These are phyloP conservation scores for Drosophila quasianomalipes DNA, from an alignment of 2,888 invertebrate genomes.

Conservation along the genomic window DNA sequence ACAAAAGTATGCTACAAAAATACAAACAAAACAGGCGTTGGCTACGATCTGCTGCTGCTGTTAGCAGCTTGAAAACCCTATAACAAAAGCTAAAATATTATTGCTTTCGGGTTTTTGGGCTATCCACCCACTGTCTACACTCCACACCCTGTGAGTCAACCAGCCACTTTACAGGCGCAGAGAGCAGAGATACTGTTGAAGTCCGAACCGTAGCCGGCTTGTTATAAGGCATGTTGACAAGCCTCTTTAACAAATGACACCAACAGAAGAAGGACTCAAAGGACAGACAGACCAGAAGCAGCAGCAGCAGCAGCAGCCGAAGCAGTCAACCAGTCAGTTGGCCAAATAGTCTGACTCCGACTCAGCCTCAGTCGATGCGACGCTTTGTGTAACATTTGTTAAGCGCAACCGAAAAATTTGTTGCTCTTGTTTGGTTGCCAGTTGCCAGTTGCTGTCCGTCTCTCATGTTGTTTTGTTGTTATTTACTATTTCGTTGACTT, in stretches of 20 bases:
- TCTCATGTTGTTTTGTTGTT: conserved; percentile 62
- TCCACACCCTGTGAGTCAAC: conserved; percentile 14
- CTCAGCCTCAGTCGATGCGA: conserved; percentile 37
- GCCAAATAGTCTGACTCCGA: conserved; percentile 68
- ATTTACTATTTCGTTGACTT: conserved; percentile 71
- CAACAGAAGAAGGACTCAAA: conserved; percentile 71
- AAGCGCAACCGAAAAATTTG: conserved; percentile 73
- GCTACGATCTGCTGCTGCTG: conserved; percentile 50
- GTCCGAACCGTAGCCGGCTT: conserved; percentile 74
- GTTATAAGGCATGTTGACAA: conserved; percentile 84
- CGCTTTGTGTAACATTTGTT: conserved; percentile 76
- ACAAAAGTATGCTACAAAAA: conserved; percentile 78
- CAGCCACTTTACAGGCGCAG: conserved; percentile 59
- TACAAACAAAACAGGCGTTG: conserved; percentile 69
- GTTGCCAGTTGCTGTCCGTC: conserved; percentile 56
- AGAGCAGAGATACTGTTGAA: conserved; percentile 36
- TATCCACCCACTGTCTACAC: conserved; percentile 4
- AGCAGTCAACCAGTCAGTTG: conserved; percentile 55
- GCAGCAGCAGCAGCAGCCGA: conserved; percentile 41
- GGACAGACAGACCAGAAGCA: conserved; percentile 47
- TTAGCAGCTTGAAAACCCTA: conserved; percentile 65
- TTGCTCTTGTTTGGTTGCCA: conserved; percentile 62
- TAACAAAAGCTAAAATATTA: conserved; percentile 80
- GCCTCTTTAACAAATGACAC: conserved; percentile 85
- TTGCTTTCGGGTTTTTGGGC: conserved; percentile 64